Percentiles rank a stretch among this genome's conserved stretches.
Evolutionary conservation across 2,113 vertebrate species (phyloP).

Genomic region (Bos indicus): DNA sequence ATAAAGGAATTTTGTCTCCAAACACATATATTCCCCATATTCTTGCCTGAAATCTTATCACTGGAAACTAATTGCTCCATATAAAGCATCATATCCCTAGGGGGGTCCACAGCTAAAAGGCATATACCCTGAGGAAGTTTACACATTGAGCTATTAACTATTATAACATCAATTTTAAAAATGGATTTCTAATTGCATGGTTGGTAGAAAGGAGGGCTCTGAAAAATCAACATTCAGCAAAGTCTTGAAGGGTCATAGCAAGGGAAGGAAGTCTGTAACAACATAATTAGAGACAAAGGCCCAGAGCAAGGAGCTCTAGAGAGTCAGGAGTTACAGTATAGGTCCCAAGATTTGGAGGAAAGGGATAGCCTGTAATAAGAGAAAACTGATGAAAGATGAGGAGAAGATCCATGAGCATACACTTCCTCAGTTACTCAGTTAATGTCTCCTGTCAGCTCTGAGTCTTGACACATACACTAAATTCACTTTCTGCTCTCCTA

Average conservation of each 20-base stretch:
- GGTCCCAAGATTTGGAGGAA: neutral
- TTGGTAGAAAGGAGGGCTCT: neutral
- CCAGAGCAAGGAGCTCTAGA: neutral
- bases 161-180: neutral
- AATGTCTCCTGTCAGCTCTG: neutral
- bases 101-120: neutral
- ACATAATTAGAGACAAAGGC: neutral
- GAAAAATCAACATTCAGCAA: neutral
- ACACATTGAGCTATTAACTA: neutral
- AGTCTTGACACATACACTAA: neutral
- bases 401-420: neutral
- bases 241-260: neutral
- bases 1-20: neutral
- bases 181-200: neutral
- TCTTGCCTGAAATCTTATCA: neutral
- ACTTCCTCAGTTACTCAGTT: neutral
- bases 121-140: neutral
- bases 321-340: neutral
- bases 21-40: neutral
- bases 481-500: neutral
- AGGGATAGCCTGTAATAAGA: neutral
- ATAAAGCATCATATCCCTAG: neutral
- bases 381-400: neutral
- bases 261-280: neutral
- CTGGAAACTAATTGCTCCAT: neutral